These are phyloP conservation scores for Selene dorsalis DNA, from an alignment of 2,797 vertebrate genomes.

Conservation along the genomic window DNA sequence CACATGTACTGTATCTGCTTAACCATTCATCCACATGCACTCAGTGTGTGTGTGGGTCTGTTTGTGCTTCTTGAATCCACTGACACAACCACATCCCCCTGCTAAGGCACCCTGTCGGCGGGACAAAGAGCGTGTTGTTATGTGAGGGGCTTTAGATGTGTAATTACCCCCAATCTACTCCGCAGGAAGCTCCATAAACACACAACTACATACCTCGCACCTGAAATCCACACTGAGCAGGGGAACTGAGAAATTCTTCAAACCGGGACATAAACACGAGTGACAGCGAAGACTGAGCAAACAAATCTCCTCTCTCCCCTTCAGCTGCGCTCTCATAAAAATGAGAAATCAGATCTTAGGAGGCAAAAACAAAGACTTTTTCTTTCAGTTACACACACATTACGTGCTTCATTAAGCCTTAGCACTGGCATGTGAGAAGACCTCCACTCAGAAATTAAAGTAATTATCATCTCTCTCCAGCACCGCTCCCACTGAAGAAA, in stretches of 20 bases:
- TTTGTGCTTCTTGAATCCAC: slow-evolving; percentile 17
- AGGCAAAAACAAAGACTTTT: slow-evolving; percentile 12
- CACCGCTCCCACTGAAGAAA: slow-evolving; percentile 19
- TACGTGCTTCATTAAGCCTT: slow-evolving; percentile 33
- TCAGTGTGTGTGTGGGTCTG: neutral
- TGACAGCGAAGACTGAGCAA: slow-evolving; percentile 36
- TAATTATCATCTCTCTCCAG: slow-evolving; percentile 26
- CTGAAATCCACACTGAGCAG: slow-evolving; percentile 48
- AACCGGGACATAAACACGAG: slow-evolving; percentile 32
- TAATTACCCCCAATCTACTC: slow-evolving; percentile 75
- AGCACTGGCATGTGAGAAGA: slow-evolving; percentile 11
- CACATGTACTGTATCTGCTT: neutral
- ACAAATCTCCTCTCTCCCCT: neutral
- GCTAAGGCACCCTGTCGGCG: slow-evolving; percentile 37
- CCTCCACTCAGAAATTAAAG: slow-evolving; percentile 38
- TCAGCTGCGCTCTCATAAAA: slow-evolving; percentile 1
- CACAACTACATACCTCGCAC: slow-evolving; percentile 55
- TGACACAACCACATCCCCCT: slow-evolving; percentile 23
- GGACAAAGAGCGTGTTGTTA: slow-evolving; percentile 71
- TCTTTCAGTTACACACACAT: slow-evolving; percentile 6
- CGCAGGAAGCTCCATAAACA: slow-evolving; percentile 73
- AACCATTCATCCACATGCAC: neutral
- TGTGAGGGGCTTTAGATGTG: slow-evolving; percentile 65
- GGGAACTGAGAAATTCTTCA: slow-evolving; percentile 28
- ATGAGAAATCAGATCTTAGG: slow-evolving; percentile 1